phyloP scores from a whole-genome alignment of 2,888 invertebrate species.

The Cotesia congregata region DNA sequence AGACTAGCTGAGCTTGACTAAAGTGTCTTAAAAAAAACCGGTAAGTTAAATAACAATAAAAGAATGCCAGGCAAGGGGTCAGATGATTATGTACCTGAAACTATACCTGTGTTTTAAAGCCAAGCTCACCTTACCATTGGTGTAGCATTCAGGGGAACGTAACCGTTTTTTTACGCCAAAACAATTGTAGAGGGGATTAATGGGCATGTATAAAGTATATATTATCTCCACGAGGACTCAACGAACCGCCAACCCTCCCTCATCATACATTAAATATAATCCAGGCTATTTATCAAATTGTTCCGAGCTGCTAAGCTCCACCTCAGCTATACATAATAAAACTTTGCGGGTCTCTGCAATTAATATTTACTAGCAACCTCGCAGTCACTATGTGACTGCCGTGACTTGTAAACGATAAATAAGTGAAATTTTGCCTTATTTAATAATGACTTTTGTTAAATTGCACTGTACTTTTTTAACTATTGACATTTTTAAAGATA shows the following conservation, averaged over 20 bases:
- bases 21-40: background rate
- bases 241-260: background rate
- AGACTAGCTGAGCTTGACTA: no score
- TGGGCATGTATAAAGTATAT: constrained; percentile 18
- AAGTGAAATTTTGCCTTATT: no score
- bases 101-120: constrained; percentile 34
- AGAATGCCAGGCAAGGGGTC: constrained; percentile 38
- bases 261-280: background rate
- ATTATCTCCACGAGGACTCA: constrained; percentile 17
- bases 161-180: constrained; percentile 8
- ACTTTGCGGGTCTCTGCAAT: no score
- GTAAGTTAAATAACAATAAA: constrained; percentile 18
- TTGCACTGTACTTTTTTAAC: no score
- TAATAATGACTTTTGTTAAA: no score
- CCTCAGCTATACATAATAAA: no score
- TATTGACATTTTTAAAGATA: no score
- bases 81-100: constrained; percentile 38
- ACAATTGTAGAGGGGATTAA: constrained; percentile 25
- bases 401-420: no score
- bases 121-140: constrained; percentile 43
- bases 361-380: no score
- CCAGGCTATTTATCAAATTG: background rate
- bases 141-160: constrained; percentile 46
- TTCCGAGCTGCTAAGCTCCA: background rate
- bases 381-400: no score